These are phyloP conservation scores for Goniozus legneri DNA, from an alignment of 1,140 invertebrate species.

Conservation along the genomic window DNA sequence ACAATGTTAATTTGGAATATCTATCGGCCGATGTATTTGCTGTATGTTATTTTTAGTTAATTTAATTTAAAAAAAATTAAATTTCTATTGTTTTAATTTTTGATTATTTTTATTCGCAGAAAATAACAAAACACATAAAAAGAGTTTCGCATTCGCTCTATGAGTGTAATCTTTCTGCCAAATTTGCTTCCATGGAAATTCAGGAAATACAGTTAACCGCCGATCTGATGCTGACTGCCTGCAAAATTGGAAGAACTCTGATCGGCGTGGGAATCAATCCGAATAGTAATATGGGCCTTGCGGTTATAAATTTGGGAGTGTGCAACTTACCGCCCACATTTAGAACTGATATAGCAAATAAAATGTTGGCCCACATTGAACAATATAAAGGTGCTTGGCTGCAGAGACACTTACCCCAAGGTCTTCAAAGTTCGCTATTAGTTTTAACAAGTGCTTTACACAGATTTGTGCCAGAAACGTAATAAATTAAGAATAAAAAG, in stretches of 20 bases:
- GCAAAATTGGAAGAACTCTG: conserved; percentile 61
- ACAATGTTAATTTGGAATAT: conserved; percentile 61
- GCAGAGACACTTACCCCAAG: conserved; percentile 56
- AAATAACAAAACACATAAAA: conserved; percentile 61
- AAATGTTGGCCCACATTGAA: conserved; percentile 59
- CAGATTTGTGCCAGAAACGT: conserved; percentile 56
- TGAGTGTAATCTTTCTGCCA: conserved; percentile 47
- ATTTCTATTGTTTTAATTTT: too few relatives aligned
- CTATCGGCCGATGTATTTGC: conserved; percentile 60
- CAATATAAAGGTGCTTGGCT: conserved; percentile 61
- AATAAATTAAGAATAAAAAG: conserved; percentile 14
- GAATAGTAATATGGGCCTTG: conserved; percentile 60
- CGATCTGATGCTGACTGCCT: conserved; percentile 63
- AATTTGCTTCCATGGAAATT: conserved; percentile 54
- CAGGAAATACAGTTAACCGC: conserved; percentile 60
- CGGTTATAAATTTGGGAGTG: conserved; percentile 63
- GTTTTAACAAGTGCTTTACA: conserved; percentile 56
- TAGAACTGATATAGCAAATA: conserved; percentile 66
- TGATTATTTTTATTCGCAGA: conserved; percentile 45
- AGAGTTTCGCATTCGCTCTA: conserved; percentile 53
- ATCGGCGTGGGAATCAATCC: conserved; percentile 63
- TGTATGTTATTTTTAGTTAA: conserved; percentile 41
- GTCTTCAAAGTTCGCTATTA: conserved; percentile 56
- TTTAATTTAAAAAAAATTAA: not conserved
- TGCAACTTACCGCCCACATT: conserved; percentile 62